Base-by-base conservation (phyloP, 2,797 vertebrate species). In the Semotilus atromaculatus region DNA sequence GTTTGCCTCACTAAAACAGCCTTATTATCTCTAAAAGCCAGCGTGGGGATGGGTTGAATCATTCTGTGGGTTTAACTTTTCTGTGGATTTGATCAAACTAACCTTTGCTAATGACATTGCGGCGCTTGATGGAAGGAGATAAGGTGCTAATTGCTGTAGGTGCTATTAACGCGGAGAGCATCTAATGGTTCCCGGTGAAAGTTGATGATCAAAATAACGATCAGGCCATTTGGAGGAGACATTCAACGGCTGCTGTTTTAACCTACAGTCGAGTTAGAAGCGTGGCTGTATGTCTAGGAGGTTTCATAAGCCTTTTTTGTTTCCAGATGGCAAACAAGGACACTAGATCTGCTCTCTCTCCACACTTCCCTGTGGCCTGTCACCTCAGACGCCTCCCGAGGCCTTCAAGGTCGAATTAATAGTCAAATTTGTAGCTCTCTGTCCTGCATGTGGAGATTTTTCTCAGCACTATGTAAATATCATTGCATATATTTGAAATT, bases 401-500 rank as follows among this genome's bases (percentile, higher is more conserved):
- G 21, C 66, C 70, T 73, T 82, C 80, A 82, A 82, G 80, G 80
- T 64, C 5, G 5, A 82, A 73, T 62, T 64, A 73, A 36, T 51
- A 82, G 70, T 64, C 55, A 82, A 82, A 82, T 82, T 58, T 45
- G 51, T 43, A 51, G 14, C 45, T 13, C 72, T 80, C 67, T 51
- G 62, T n/a, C 29, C 80, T 75, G 64, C 80, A 38, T 3, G 19
- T 43, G 55, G 14, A 62, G 43, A 14, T 79, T 82, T 68, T 80
- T 81, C 67, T 77, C 1, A 48, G 48, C 43, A 62, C 73, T 51
- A 85, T 86, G 82, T 77, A 88, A 80, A 86, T 86, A 66, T 82
- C 48, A 66, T 71, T 86, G 88, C 75, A 88, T 86, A 80, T 34
- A 86, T 88, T 88, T 86, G 64, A 84, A 84, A 86, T 51, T 60